Conservation (phyloP, 1,140 invertebrate species). For the Drosophila pseudoananassae region DNA sequence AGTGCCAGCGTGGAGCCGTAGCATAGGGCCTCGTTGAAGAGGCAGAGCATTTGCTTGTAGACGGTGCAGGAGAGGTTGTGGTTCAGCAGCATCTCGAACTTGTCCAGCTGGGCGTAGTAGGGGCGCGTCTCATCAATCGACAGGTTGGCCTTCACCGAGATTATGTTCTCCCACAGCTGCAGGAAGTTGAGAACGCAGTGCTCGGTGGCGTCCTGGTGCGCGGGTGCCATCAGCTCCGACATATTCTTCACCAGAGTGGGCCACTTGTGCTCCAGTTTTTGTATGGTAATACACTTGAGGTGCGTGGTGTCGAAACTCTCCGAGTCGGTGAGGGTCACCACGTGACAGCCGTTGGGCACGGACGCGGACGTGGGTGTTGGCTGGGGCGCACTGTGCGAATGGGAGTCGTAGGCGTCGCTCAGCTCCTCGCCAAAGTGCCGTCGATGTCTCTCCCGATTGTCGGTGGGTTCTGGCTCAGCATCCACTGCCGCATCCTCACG, state of each 20-base stretch:
- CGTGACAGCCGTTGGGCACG: conserved; percentile 86
- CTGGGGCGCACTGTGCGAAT: neutral
- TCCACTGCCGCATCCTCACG: conserved; percentile 38
- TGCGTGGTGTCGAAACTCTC: conserved; percentile 92
- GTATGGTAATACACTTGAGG: conserved; percentile 93
- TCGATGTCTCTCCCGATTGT: conserved; percentile 22
- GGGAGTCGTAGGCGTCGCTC: conserved; percentile 25
- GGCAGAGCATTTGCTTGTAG: conserved; percentile 92
- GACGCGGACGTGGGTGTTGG: conserved; percentile 11
- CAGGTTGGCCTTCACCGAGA: conserved; percentile 95
- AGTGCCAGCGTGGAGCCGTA: conserved; percentile 94
- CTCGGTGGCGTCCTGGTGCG: conserved; percentile 86
- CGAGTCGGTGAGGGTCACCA: conserved; percentile 89
- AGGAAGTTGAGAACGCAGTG: conserved; percentile 92
- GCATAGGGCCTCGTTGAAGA: conserved; percentile 95
- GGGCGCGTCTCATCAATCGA: conserved; percentile 94
- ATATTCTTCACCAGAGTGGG: conserved; percentile 89
- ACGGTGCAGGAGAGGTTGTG: conserved; percentile 90
- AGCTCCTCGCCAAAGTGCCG: conserved; percentile 35
- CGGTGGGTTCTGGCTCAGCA: conserved; percentile 11
- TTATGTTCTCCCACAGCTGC: conserved; percentile 94
- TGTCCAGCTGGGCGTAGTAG: conserved; percentile 93
- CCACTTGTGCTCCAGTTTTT: conserved; percentile 93
- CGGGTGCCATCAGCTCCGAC: conserved; percentile 86
- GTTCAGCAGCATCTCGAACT: conserved; percentile 90